Evolutionary conservation across 2,888 invertebrate genomes (phyloP), one percentile per base, ranked within the genome.

Genomic region (Agrotis ipsilon): DNA sequence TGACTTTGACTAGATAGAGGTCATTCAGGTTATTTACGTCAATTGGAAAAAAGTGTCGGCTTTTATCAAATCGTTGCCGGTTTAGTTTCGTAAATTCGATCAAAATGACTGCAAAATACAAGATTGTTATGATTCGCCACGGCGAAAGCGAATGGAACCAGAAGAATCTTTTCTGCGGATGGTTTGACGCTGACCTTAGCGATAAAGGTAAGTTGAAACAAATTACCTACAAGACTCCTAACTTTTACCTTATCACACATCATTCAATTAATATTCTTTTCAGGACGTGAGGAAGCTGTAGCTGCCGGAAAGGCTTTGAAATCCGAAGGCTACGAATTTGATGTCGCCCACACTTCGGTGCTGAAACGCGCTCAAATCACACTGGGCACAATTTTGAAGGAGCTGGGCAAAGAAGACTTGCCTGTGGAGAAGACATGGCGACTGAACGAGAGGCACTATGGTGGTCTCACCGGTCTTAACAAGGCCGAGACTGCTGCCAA

Each of bases 371-470:
- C 98, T 1, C 97, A 98, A 87, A 96, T 97, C 72, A 98, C 98
- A 0, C 92, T 98, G 52, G 96, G 97, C 63, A 90, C 97, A 0
- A 97, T 98, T 75, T 92, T 98, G 11, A 94, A 97, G 71, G 97
- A 97, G 87, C 96, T 97, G 54, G 97, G 96, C 1, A 97, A 98
- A 86, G 91, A 97, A n/a, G 96, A 97, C 81, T 92, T 98, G 78
- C 97, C 98, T 0, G 93, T 98, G 11, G 90, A 96, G 7, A 97
- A 97, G 88, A 97, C 98, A 14, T 98, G 98, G 98, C 97, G 98
- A 18, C 94, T 98, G 43, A 98, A 98, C 87, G 98, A 98, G 92
- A 97, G 98, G 72, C 98, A 98, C 89, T 98, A 98, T 87, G 98
- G 98, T 63, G 98, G 98, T 52, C 96, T 98, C 9, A 98, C 98